Percentiles rank a stretch among this genome's conserved stretches.
Conservation (phyloP, 1,140 invertebrate species). For the Eriocheir sinensis region DNA sequence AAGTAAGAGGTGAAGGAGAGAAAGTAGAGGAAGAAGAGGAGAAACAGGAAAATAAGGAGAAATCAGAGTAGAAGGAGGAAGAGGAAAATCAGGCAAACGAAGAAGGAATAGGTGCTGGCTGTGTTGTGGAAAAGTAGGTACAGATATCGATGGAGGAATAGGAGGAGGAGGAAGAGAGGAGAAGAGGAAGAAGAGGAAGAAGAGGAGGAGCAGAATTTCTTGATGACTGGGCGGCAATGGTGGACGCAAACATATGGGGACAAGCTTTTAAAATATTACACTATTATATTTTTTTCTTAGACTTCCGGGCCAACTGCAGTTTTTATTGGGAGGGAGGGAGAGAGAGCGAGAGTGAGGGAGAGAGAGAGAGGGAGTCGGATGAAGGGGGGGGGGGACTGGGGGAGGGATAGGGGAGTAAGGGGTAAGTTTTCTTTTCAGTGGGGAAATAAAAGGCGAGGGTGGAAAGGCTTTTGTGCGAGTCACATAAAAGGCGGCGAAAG, state of each 20-base stretch:
- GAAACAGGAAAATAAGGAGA: background rate
- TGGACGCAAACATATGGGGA: background rate
- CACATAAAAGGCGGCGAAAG: background rate
- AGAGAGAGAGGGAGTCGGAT: slow-evolving; percentile 17
- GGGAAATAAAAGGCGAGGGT: background rate
- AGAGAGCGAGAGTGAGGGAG: background rate
- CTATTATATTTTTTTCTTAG: background rate
- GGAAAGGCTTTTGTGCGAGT: background rate
- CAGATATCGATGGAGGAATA: background rate
- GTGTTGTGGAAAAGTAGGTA: background rate
- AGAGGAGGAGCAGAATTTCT: background rate
- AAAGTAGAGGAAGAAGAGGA: background rate
- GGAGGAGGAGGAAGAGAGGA: background rate
- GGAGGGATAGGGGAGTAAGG: background rate
- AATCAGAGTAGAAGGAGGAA: background rate
- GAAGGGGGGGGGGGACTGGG: background rate
- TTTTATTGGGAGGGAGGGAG: background rate
- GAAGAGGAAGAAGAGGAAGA: background rate
- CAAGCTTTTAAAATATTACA: background rate
- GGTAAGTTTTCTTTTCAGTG: background rate
- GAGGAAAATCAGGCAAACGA: background rate
- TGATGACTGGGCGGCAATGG: background rate
- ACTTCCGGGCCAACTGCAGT: background rate
- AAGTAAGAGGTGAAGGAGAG: background rate
- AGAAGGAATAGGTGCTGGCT: background rate